Evolutionary conservation across 2,888 invertebrate species (phyloP), one percentile per base, ranked within the genome.

Genomic region (Bellardia pandia): DNA sequence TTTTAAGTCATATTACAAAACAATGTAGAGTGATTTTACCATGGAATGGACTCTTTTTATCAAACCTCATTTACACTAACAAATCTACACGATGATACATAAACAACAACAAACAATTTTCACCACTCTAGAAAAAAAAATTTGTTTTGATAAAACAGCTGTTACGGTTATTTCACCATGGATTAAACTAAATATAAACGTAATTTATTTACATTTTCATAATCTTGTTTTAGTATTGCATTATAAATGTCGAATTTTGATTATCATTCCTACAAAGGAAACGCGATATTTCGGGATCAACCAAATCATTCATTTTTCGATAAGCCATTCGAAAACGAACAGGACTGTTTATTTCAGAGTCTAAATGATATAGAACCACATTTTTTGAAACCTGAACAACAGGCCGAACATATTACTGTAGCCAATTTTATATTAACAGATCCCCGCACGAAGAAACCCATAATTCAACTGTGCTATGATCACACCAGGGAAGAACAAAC

Each of bases 241-340:
- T 64, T 40, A 37, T 33, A 33, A 56, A 64, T 64, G 64, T 45
- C 72, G 1, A 69, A 60, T 14, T 66, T 33, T 14, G 30, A 48
- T 33, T 5, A 58, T 4, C 1, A 13, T 3, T 16, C n/a, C 8
- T 74, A 42, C 8, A 69, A 53, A 30, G 89, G 88, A 40, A 77
- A 85, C 48, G 0, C 45, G 1, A 81, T 87, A 42, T 92, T 92
- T 74, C 88, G 83, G 2, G 88, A 90, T 69, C 91, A 92, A 75
- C 92, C 92, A 0, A 90, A 91, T 0, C 90, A 90, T n/a, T 90
- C 88, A 4, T 85, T 86, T 16, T 93, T 93, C 56, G 91, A 92
- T 58, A 92, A 90, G 87, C 86, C 90, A 0, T 90, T 93, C n/a
- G 91, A 90, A 30, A 80, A 91, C 80, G 76, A 68, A 0, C 45